Conservation (phyloP, 1,140 invertebrate genomes). For the Listronotus oregonensis region DNA sequence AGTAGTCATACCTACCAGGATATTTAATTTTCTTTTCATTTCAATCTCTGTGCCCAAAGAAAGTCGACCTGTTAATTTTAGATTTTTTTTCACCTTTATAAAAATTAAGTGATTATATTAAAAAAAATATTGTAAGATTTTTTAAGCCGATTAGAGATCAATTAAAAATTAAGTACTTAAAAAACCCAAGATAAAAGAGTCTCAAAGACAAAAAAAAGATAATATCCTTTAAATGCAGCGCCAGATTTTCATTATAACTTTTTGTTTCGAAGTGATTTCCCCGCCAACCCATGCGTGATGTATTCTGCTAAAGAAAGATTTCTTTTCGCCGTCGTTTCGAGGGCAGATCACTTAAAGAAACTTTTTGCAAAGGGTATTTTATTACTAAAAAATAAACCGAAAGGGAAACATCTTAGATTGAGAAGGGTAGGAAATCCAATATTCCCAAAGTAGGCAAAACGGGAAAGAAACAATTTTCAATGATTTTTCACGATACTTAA, state of each 20-base stretch:
- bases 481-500: slow-evolving; percentile 9
- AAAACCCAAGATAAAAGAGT: not conserved
- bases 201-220: slow-evolving; percentile 1
- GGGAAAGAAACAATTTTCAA: slow-evolving; percentile 3
- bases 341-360: slow-evolving; percentile 25
- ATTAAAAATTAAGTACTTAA: too few species aligned
- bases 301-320: slow-evolving; percentile 25
- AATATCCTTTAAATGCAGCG: slow-evolving; percentile 22
- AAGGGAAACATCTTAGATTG: slow-evolving; percentile 20
- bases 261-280: slow-evolving; percentile 27
- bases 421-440: slow-evolving; percentile 20
- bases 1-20: too few species aligned
- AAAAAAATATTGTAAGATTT: too few species aligned
- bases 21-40: too few species aligned
- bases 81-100: too few species aligned
- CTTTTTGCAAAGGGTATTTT: slow-evolving; percentile 21
- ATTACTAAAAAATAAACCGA: slow-evolving; percentile 23
- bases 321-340: slow-evolving; percentile 16
- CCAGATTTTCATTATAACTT: slow-evolving; percentile 28
- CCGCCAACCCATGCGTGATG: slow-evolving; percentile 24
- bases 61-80: too few species aligned
- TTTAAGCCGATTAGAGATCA: too few species aligned
- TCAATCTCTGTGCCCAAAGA: too few species aligned
- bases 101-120: too few species aligned
- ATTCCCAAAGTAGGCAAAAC: slow-evolving; percentile 8